phyloP scores from a whole-genome alignment of 2,797 vertebrate species.

The Siniperca undulata region DNA sequence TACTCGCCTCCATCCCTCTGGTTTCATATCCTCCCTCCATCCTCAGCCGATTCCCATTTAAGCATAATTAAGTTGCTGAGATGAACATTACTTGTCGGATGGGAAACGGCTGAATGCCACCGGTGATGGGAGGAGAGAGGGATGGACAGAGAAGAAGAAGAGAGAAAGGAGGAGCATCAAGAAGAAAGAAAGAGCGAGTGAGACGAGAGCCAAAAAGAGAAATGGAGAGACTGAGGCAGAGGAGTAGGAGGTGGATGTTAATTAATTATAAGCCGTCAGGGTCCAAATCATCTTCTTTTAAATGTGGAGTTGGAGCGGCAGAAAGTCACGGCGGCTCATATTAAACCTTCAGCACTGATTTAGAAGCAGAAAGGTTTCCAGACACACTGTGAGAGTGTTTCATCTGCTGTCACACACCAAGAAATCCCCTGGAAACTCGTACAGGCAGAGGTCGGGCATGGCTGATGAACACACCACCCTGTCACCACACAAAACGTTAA shows the following conservation, averaged over 20 bases:
- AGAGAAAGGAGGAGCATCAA: slow-evolving; percentile 1
- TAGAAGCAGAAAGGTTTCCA: slow-evolving; percentile 10
- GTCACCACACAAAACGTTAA: not conserved
- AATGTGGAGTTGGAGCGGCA: slow-evolving; percentile 90
- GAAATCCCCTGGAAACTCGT: not conserved
- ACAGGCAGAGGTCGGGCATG: not conserved
- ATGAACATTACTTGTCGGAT: slow-evolving; percentile 49
- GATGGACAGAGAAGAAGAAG: slow-evolving; percentile 78
- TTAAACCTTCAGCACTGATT: slow-evolving; percentile 54
- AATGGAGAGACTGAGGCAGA: slow-evolving; percentile 16
- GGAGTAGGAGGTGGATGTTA: slow-evolving; percentile 73
- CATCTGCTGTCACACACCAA: not conserved
- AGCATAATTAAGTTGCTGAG: slow-evolving; percentile 54
- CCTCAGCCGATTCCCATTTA: slow-evolving; percentile 35
- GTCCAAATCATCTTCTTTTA: slow-evolving; percentile 92
- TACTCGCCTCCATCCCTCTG: not conserved
- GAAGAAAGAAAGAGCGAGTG: slow-evolving; percentile 64
- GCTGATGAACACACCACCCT: not conserved
- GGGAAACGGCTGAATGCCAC: slow-evolving; percentile 54
- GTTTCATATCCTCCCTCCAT: slow-evolving; percentile 24
- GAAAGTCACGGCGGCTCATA: slow-evolving; percentile 45
- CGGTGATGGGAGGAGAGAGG: slow-evolving; percentile 34
- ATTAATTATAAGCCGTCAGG: slow-evolving; percentile 96
- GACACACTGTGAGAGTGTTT: not conserved
- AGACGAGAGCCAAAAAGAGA: slow-evolving; percentile 85